Evolutionary conservation across 2,888 invertebrate genomes (phyloP), one percentile per base, ranked within the genome.

Genomic region (Acleris emargana): DNA sequence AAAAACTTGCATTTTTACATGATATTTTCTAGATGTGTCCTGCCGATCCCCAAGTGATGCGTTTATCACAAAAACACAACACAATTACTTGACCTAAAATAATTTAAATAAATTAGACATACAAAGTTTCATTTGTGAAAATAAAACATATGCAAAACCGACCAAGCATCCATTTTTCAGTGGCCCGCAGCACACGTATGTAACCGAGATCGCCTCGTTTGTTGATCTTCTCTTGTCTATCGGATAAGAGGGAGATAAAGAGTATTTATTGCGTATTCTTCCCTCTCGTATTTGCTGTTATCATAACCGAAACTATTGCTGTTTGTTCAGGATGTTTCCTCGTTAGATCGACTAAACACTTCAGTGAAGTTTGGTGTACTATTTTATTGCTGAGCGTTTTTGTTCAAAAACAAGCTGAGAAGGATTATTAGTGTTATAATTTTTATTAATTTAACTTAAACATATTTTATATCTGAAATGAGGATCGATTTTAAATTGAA

Each of bases 251-350:
- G 70, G 72, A 84, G 83, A 86, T 87, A 85, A 83, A 81, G 76
- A 76, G 78, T 88, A 88, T 89, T 87, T 88, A 89, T 87, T 78
- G 80, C 81, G 73, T 82, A 82, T 81, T 80, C 76, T 74, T 71
- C 76, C 76, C 75, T 73, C 71, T 79, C 73, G 73, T 87, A 77
- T 89, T 88, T 87, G 80, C 79, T 78, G 76, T 82, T 82, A 82
- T 84, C 80, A 86, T 86, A 80, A 82, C 58, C 49, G 43, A 79
- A 84, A 81, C 76, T 75, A 74, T 74, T 59, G 68, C 67, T 76
- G 70, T 76, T 73, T 76, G 72, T 72, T 69, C 25, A 51, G 53
- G 67, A 55, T 71, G 67, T 71, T 70, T 71, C 67, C 59, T 54
- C 54, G 25, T 45, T 45, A n/a, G 57, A 28, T 17, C 32, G 49